These are phyloP conservation scores for Dichetophora obliterata DNA, from an alignment of 2,888 invertebrate genomes.

Conservation along the genomic window DNA sequence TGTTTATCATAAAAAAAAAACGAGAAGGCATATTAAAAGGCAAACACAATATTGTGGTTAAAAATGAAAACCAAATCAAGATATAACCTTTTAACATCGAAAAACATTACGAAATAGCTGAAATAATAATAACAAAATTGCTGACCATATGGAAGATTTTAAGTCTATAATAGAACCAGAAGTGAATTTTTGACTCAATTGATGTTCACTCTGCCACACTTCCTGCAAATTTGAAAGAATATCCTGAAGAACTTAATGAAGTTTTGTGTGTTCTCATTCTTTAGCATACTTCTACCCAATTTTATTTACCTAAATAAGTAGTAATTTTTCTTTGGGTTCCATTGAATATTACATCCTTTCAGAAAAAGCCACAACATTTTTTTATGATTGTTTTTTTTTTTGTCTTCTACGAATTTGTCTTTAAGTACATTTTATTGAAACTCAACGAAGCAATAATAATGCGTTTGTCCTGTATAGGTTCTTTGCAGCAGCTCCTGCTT, in stretches of 20 bases:
- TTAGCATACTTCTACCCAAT: neutral
- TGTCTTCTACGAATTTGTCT: slow-evolving; percentile 11
- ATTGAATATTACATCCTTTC: neutral
- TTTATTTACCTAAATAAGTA: neutral
- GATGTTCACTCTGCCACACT: neutral
- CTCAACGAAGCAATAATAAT: slow-evolving; percentile 23
- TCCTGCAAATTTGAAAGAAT: neutral
- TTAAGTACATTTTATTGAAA: slow-evolving; percentile 19
- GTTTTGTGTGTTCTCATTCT: neutral
- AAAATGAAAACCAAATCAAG: no score
- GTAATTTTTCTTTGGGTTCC: no score
- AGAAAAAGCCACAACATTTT: neutral
- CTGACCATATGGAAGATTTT: no score
- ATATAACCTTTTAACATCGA: no score
- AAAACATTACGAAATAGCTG: no score
- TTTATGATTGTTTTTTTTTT: slow-evolving; percentile 2
- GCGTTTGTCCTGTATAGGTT: neutral
- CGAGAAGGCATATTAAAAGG: no score
- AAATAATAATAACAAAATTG: no score
- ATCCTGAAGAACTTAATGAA: neutral
- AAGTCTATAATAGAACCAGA: no score
- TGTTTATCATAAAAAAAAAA: no score
- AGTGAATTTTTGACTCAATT: no score
- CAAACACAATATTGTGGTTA: no score
- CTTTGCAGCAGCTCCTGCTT: neutral